Evolutionary conservation across 2,888 invertebrate species (phyloP).

Genomic region (Tolmerus cingulatus): DNA sequence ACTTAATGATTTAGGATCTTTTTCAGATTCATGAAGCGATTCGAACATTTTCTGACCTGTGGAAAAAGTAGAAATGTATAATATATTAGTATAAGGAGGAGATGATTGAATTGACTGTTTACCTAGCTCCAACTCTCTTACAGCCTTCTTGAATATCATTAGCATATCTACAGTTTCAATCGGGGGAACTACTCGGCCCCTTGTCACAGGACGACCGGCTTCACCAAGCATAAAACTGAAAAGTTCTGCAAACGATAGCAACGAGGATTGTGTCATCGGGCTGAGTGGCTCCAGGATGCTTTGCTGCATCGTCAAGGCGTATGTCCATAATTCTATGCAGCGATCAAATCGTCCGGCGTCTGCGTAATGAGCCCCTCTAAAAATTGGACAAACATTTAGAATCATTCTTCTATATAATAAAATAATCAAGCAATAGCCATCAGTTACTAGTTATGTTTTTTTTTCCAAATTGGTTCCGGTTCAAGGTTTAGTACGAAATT

Average conservation of each 20-base stretch:
- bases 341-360: slow-evolving; percentile 92
- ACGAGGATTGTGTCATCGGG: slow-evolving; percentile 92
- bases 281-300: slow-evolving; percentile 90
- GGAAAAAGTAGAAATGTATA: background rate
- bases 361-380: slow-evolving; percentile 89
- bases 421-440: background rate
- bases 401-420: background rate
- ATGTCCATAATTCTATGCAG: slow-evolving; percentile 95
- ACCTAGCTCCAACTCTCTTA: slow-evolving; percentile 74
- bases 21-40: slow-evolving; percentile 70
- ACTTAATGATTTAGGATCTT: slow-evolving; percentile 78
- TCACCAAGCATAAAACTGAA: slow-evolving; percentile 95
- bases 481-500: too few relatives aligned
- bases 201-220: slow-evolving; percentile 73
- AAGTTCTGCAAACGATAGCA: slow-evolving; percentile 93
- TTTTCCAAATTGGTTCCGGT: too few relatives aligned
- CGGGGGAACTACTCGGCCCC: slow-evolving; percentile 79
- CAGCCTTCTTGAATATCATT: slow-evolving; percentile 82
- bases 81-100: background rate
- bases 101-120: background rate
- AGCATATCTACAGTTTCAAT: slow-evolving; percentile 84
- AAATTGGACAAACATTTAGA: background rate
- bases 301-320: slow-evolving; percentile 96
- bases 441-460: too few relatives aligned
- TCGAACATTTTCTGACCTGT: slow-evolving; percentile 70